These are phyloP conservation scores for Pocillopora verrucosa DNA, from an alignment of 64 coral and sea anemone species.

Conservation along the genomic window DNA sequence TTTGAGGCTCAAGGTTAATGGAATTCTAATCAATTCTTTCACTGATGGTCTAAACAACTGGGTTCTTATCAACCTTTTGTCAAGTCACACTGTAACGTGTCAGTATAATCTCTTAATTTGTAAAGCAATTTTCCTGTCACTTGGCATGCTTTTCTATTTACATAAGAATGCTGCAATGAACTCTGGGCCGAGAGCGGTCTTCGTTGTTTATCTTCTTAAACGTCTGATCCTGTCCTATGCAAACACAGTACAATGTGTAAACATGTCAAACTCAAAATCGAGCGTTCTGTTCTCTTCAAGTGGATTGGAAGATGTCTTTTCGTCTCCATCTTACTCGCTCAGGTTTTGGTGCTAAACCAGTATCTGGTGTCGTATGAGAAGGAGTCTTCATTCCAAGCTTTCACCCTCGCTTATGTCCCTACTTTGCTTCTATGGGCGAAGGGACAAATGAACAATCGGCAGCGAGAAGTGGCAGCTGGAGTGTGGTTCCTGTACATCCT, in stretches of 20 bases:
- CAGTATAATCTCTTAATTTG: background rate
- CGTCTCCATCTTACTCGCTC: background rate
- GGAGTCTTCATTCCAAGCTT: conserved; percentile 18
- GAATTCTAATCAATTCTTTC: background rate
- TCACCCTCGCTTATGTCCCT: conserved; percentile 12
- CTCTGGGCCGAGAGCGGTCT: background rate
- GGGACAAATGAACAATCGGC: conserved; percentile 24
- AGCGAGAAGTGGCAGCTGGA: conserved; percentile 24
- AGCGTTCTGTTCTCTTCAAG: conserved; percentile 15
- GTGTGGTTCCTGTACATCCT: conserved; percentile 27
- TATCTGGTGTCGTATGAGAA: conserved; percentile 20
- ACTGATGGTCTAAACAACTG: background rate
- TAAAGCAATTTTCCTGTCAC: background rate
- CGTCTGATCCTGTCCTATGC: background rate
- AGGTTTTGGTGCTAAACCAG: conserved; percentile 17
- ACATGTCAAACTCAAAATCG: background rate
- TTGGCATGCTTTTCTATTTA: background rate
- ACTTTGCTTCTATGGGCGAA: conserved; percentile 25
- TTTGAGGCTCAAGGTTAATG: background rate
- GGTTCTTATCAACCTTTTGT: background rate
- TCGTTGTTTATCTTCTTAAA: conserved; percentile 22
- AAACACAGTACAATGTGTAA: conserved; percentile 43
- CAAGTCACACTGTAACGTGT: background rate
- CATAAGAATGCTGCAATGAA: conserved; percentile 13
- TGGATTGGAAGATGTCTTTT: conserved; percentile 34